These are phyloP conservation scores for Parasteatoda tepidariorum DNA, from an alignment of 1,140 invertebrate species.

Conservation along the genomic window DNA sequence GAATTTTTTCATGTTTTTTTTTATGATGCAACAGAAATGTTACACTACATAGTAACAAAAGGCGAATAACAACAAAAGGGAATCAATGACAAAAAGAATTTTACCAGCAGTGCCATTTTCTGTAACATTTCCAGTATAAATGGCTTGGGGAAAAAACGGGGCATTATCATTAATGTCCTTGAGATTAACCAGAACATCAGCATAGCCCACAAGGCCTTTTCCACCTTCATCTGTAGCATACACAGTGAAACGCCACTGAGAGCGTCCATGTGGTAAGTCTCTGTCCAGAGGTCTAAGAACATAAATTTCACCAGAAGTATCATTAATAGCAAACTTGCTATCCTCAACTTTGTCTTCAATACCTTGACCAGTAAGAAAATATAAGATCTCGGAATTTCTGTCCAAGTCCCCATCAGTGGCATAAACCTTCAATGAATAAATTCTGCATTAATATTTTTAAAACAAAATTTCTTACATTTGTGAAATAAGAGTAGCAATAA, in stretches of 20 bases:
- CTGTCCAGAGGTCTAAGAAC: constrained; percentile 86
- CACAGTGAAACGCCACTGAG: constrained; percentile 98
- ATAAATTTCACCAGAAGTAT: constrained; percentile 92
- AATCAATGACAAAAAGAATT: constrained; percentile 39
- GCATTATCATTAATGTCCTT: constrained; percentile 99
- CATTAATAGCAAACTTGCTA: constrained; percentile 96
- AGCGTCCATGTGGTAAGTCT: constrained; percentile 94
- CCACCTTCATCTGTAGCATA: constrained; percentile 97
- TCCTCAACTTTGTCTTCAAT: constrained; percentile 92
- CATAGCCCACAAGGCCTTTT: constrained; percentile 94
- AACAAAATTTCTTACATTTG: no score
- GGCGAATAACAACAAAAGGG: no score
- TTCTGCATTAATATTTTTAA: neutral
- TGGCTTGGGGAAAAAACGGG: constrained; percentile 89
- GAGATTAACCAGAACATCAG: constrained; percentile 97
- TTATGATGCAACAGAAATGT: no score
- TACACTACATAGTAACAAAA: no score
- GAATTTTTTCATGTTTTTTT: no score
- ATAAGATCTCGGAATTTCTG: constrained; percentile 93
- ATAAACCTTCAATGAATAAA: constrained; percentile 77
- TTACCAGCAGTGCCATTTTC: constrained; percentile 93
- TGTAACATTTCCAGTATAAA: constrained; percentile 94
- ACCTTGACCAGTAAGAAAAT: constrained; percentile 95
- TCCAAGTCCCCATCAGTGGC: constrained; percentile 96
- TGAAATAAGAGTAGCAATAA: no score